Evolutionary conservation across 2,113 vertebrate species (phyloP).

Genomic region (Lophius piscatorius): DNA sequence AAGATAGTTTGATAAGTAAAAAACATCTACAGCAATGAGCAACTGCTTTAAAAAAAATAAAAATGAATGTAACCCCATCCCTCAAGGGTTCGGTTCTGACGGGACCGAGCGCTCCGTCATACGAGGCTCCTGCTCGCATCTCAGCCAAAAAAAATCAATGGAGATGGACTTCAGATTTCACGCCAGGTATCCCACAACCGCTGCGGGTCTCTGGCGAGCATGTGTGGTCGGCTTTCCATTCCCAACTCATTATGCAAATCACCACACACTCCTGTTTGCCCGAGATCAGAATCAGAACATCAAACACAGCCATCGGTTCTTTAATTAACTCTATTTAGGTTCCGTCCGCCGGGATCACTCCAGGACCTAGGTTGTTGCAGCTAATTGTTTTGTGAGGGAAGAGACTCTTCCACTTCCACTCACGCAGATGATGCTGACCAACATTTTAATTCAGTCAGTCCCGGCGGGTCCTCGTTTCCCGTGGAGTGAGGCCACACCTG

Average conservation of each 20-base stretch:
- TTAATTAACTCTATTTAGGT: neutral
- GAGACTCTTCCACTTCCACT: too few relatives aligned
- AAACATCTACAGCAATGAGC: too few relatives aligned
- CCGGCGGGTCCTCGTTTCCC: slow-evolving; percentile 7
- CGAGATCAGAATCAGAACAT: slow-evolving; percentile 4
- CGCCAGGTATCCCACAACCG: neutral
- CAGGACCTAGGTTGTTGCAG: neutral
- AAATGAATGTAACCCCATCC: slow-evolving; percentile 19
- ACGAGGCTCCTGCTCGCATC: slow-evolving; percentile 32
- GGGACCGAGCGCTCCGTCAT: slow-evolving; percentile 46
- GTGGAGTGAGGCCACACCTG: slow-evolving; percentile 29
- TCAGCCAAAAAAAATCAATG: slow-evolving; percentile 1
- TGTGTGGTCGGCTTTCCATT: neutral
- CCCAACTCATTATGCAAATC: slow-evolving; percentile 7
- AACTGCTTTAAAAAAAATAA: neutral
- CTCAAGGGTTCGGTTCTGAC: slow-evolving; percentile 34
- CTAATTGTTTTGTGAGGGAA: neutral
- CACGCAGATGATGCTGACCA: neutral
- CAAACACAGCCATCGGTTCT: neutral
- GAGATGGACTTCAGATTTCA: slow-evolving; percentile 4
- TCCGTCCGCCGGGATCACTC: neutral
- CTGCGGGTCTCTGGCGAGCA: neutral
- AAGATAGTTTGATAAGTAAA: too few relatives aligned
- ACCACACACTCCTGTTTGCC: neutral
- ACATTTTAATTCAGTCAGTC: too few relatives aligned